phyloP scores from a whole-genome alignment of 2,888 invertebrate species.

The Rhamnusium bicolor region DNA sequence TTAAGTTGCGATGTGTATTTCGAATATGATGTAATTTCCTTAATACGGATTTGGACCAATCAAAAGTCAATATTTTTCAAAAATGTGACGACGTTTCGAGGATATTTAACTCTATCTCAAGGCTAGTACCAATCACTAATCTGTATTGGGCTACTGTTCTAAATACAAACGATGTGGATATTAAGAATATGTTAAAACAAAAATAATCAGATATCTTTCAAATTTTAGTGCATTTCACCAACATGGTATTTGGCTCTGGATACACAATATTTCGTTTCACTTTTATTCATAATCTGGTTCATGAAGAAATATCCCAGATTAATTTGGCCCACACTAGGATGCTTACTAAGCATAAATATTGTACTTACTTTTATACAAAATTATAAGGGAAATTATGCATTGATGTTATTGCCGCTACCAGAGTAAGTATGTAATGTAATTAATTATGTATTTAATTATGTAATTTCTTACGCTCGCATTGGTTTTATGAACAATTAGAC shows the following conservation, averaged over 20 bases:
- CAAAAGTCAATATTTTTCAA: too few species aligned
- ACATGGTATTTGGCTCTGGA: conserved; percentile 66
- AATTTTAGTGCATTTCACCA: conserved; percentile 62
- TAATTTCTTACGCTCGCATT: too few species aligned
- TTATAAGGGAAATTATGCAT: conserved; percentile 53
- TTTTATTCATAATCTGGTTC: conserved; percentile 50
- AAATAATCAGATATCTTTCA: conserved; percentile 14
- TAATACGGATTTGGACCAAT: too few species aligned
- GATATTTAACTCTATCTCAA: too few species aligned
- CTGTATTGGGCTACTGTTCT: too few species aligned
- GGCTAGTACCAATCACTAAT: too few species aligned
- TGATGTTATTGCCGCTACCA: conserved; percentile 52
- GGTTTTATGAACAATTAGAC: too few species aligned
- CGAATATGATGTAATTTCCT: too few species aligned
- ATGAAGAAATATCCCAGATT: conserved; percentile 37
- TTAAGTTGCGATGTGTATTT: too few species aligned
- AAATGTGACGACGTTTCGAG: too few species aligned
- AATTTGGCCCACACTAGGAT: conserved; percentile 46
- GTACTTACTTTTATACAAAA: conserved; percentile 52
- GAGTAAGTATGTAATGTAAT: conserved; percentile 60
- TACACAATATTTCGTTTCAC: conserved; percentile 60
- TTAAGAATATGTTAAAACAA: too few species aligned
- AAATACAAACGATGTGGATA: too few species aligned
- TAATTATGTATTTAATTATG: background rate
- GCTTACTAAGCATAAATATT: conserved; percentile 45